Evolutionary conservation across 2,888 invertebrate genomes (phyloP).

Genomic region (Limnephilus lunatus): DNA sequence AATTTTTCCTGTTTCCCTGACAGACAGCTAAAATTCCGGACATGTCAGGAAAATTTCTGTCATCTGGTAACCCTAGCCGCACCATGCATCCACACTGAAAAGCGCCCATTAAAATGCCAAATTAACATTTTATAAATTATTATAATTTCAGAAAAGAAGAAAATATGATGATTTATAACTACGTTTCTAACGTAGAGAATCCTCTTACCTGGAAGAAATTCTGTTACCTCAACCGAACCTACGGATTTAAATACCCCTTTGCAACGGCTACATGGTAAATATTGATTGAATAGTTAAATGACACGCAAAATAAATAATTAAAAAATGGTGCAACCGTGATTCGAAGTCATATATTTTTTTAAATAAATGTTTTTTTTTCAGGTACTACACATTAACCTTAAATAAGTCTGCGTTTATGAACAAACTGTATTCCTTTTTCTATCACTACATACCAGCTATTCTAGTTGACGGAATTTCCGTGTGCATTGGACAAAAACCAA

Average conservation of each 20-base stretch:
- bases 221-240: slow-evolving; percentile 73
- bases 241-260: slow-evolving; percentile 76
- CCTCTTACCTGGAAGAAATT: slow-evolving; percentile 89
- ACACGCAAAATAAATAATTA: not conserved
- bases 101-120: too few species aligned
- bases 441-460: slow-evolving; percentile 85
- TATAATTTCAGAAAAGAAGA: slow-evolving; percentile 67
- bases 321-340: not conserved
- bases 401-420: slow-evolving; percentile 77
- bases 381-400: slow-evolving; percentile 79
- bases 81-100: too few species aligned
- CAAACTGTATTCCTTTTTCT: slow-evolving; percentile 78
- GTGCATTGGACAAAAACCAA: slow-evolving; percentile 82
- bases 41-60: too few species aligned
- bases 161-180: slow-evolving; percentile 87
- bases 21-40: too few species aligned
- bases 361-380: slow-evolving; percentile 67
- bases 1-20: too few species aligned
- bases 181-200: slow-evolving; percentile 88
- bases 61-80: too few species aligned
- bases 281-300: not conserved
- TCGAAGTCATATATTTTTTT: not conserved
- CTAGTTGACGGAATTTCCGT: slow-evolving; percentile 80
- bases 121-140: too few species aligned
- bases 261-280: slow-evolving; percentile 77